Evolutionary conservation across 2,888 invertebrate genomes (phyloP).

Genomic region (Phorcus lineatus): DNA sequence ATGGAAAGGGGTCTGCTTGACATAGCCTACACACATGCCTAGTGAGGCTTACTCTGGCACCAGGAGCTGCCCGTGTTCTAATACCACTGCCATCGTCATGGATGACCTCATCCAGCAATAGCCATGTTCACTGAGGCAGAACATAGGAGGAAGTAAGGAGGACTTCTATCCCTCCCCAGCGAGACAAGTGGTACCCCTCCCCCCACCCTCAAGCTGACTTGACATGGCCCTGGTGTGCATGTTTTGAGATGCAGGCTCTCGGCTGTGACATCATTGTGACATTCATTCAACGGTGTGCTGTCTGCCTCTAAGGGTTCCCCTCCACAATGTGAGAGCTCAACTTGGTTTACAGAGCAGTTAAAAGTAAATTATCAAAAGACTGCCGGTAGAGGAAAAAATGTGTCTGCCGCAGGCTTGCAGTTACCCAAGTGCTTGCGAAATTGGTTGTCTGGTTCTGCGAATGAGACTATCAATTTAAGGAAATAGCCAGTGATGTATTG

Average conservation of each 20-base stretch:
- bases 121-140: neutral
- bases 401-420: neutral
- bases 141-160: neutral
- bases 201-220: neutral
- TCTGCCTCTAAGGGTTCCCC: neutral
- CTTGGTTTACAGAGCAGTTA: neutral
- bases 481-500: neutral
- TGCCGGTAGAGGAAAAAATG: neutral
- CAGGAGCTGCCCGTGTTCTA: no score
- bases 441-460: neutral
- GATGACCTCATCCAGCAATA: no score
- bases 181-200: neutral
- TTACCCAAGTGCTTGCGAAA: neutral
- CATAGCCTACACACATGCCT: neutral
- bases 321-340: conserved; percentile 10
- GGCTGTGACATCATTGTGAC: neutral
- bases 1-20: neutral
- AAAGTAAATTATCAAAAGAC: conserved; percentile 13
- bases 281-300: neutral
- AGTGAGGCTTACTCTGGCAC: no score
- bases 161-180: neutral
- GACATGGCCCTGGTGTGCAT: neutral
- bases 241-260: neutral
- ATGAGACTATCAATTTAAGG: neutral
- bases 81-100: no score